Conservation (phyloP, 1,140 invertebrate genomes). For the Yoshiicerus persimilis region DNA sequence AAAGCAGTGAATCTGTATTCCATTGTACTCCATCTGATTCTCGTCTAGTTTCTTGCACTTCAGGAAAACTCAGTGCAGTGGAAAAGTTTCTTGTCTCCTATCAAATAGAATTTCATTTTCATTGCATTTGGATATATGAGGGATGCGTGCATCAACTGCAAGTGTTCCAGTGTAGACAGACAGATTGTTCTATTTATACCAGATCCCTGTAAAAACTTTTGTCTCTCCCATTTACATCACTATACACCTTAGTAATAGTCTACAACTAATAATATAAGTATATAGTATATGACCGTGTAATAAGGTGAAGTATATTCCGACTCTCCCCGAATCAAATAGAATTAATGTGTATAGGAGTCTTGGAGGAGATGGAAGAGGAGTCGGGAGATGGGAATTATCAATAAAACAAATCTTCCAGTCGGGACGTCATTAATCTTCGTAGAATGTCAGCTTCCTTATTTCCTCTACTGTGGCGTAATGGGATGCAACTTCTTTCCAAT, state of each 20-base stretch:
- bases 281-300: neutral
- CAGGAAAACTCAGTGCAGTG: neutral
- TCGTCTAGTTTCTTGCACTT: neutral
- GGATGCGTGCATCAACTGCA: neutral
- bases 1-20: neutral
- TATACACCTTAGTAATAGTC: neutral
- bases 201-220: neutral
- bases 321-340: neutral
- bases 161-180: neutral
- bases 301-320: neutral
- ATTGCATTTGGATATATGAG: neutral
- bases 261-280: neutral
- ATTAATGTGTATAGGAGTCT: neutral
- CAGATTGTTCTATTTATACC: neutral
- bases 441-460: conserved; percentile 41
- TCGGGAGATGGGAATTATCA: conserved; percentile 39
- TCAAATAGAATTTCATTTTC: neutral
- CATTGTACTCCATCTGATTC: too few species aligned
- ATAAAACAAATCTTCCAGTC: conserved; percentile 38
- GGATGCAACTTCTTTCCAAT: neutral
- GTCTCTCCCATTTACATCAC: neutral
- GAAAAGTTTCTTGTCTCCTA: neutral
- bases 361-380: neutral
- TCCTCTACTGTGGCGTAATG: neutral
- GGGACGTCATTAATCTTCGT: conserved; percentile 44